These are phyloP conservation scores for Nephrotoma guestfalica DNA, from an alignment of 2,888 invertebrate species.

Conservation along the genomic window DNA sequence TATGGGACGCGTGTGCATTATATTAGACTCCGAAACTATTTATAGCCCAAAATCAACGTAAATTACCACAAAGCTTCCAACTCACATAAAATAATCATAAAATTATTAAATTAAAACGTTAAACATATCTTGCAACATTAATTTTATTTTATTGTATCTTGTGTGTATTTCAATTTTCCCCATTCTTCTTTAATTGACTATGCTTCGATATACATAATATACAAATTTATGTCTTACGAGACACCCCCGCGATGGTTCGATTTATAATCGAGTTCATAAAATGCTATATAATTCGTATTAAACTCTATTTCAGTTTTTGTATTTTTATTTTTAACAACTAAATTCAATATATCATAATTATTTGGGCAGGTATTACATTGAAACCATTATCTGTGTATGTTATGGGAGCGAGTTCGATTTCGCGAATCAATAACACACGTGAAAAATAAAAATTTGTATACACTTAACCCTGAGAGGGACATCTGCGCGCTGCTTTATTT, in stretches of 20 bases:
- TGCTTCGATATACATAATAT: background rate
- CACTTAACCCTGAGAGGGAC: background rate
- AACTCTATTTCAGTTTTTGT: background rate
- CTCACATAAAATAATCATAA: background rate
- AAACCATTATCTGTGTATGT: background rate
- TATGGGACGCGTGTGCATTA: background rate
- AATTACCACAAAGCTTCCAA: background rate
- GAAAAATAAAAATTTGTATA: background rate
- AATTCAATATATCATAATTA: background rate
- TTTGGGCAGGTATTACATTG: background rate
- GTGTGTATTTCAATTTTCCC: background rate
- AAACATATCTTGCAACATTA: background rate
- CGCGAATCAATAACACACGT: background rate
- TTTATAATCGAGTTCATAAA: background rate
- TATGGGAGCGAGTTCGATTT: background rate
- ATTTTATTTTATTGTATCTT: no score
- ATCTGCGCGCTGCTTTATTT: background rate
- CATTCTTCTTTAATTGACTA: background rate
- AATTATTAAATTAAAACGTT: background rate
- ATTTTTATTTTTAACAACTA: background rate
- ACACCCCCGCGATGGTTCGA: background rate
- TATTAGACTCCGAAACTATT: background rate
- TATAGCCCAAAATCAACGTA: background rate
- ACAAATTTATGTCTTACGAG: background rate
- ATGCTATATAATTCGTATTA: background rate